Evolutionary conservation across 1,140 invertebrate genomes (phyloP).

Genomic region (Diorhabda carinulata): DNA sequence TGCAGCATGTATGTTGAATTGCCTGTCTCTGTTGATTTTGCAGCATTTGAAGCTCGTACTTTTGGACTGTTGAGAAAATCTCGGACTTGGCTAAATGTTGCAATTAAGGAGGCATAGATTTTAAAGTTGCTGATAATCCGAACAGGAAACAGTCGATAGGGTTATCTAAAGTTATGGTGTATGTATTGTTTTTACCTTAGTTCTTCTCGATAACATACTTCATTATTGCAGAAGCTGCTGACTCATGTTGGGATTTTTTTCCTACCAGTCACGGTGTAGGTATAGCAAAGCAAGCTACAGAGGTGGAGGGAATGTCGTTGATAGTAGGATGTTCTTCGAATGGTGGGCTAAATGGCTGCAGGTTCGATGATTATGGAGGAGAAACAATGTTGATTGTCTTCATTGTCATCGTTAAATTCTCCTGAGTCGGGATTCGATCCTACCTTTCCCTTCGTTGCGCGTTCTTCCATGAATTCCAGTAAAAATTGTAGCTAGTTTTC

Average conservation of each 20-base stretch:
- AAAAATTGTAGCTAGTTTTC: background rate
- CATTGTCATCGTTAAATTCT: slow-evolving; percentile 3
- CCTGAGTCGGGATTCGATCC: background rate
- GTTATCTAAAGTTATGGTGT: background rate
- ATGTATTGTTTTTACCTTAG: background rate
- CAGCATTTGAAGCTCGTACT: no score
- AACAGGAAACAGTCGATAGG: slow-evolving; percentile 1
- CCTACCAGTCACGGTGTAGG: background rate
- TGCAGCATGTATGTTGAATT: no score
- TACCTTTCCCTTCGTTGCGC: background rate
- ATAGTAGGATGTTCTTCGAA: background rate
- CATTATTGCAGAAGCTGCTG: background rate
- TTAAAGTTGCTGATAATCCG: background rate
- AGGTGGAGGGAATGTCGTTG: background rate
- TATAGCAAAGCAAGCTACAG: background rate
- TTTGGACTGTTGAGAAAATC: no score
- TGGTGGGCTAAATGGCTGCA: background rate
- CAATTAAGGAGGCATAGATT: no score
- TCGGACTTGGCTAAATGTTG: no score
- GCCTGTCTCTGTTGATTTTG: no score
- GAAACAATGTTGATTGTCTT: background rate
- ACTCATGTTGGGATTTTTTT: background rate
- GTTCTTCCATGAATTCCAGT: background rate
- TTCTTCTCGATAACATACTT: slow-evolving; percentile 7
- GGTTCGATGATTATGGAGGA: background rate